A percentile compares a stretch with the other conserved stretches of the same genome.
phyloP scores from a whole-genome alignment of 1,140 invertebrate genomes.

The Diabrotica undecimpunctata region DNA sequence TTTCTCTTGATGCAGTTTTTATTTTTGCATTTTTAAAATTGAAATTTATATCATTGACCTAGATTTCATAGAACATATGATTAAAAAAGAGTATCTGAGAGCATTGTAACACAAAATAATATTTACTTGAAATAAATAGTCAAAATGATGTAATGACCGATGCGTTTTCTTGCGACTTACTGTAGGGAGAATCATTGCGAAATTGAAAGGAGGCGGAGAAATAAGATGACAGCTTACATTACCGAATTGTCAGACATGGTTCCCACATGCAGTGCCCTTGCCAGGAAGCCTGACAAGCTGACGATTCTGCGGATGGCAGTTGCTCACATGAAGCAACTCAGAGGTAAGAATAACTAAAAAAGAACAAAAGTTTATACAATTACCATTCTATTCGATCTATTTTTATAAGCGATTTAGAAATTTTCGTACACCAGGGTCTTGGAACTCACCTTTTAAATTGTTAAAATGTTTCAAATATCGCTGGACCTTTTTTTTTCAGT shows the following conservation, averaged over 20 bases:
- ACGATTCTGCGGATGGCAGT: constrained; percentile 99
- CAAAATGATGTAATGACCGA: constrained; percentile 51
- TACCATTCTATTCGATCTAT: too few species aligned
- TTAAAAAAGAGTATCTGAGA: neutral
- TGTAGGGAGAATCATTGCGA: constrained; percentile 99
- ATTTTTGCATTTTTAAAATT: too few species aligned
- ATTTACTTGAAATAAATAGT: constrained; percentile 4
- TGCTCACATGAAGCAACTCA: constrained; percentile 96
- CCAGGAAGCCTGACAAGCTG: constrained; percentile 97
- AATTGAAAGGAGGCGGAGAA: constrained; percentile 94
- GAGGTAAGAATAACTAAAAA: constrained; percentile 63
- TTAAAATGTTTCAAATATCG: too few species aligned
- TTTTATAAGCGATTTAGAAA: too few species aligned
- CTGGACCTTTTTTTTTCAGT: too few species aligned
- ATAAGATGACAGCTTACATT: constrained; percentile 99
- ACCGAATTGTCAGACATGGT: constrained; percentile 99
- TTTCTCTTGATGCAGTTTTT: too few species aligned
- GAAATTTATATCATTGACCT: too few species aligned
- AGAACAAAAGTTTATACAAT: too few species aligned
- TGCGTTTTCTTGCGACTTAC: constrained; percentile 51
- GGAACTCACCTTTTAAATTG: too few species aligned
- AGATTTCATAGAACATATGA: too few species aligned
- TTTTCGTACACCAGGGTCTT: too few species aligned
- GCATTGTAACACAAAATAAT: neutral
- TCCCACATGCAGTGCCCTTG: constrained; percentile 94